phyloP scores from a whole-genome alignment of 2,113 vertebrate genomes.

The Passer domesticus region DNA sequence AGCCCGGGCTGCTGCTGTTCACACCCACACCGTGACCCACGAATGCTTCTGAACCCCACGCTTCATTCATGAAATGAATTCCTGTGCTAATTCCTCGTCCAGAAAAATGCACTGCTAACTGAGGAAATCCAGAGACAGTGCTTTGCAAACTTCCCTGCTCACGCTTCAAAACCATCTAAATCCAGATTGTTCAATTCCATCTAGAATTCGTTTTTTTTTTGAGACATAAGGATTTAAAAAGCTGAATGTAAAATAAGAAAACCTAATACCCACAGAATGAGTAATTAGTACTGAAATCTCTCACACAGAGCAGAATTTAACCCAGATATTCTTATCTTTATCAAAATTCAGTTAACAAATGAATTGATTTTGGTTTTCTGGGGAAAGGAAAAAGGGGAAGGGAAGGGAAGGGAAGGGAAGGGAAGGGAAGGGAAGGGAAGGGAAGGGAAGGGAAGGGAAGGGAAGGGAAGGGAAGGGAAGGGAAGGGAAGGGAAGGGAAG shows the following conservation, averaged over 20 bases:
- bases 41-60: not conserved
- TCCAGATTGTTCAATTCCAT: not conserved
- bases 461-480: too few relatives aligned
- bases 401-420: too few relatives aligned
- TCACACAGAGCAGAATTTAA: not conserved
- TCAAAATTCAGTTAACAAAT: not conserved
- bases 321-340: not conserved
- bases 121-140: not conserved
- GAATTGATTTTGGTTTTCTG: not conserved
- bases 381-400: not conserved
- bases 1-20: not conserved
- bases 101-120: not conserved
- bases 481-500: too few relatives aligned
- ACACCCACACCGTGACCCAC: rapidly evolving
- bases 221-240: not conserved
- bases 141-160: not conserved
- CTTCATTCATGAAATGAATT: not conserved
- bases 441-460: not conserved
- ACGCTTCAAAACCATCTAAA: not conserved
- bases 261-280: not conserved
- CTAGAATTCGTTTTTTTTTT: not conserved
- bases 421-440: too few relatives aligned
- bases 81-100: not conserved
- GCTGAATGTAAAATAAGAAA: not conserved
- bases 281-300: not conserved